A percentile compares a stretch with the other conserved stretches of the same genome.
These are phyloP conservation scores for Athene cunicularia DNA, from an alignment of 2,113 vertebrate genomes.

Conservation along the genomic window DNA sequence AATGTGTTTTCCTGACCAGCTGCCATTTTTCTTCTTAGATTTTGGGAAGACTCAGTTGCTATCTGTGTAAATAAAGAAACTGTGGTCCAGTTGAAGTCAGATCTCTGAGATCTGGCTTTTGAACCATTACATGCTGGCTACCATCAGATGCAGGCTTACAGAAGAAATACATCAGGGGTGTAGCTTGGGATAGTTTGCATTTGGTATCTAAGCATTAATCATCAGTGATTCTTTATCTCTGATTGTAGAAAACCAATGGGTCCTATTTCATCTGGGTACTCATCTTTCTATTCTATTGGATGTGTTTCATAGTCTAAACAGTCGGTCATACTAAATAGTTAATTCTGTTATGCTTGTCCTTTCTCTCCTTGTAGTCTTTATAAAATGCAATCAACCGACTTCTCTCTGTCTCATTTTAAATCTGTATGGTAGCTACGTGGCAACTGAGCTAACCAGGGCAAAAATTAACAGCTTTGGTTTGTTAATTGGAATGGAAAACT, in stretches of 20 bases:
- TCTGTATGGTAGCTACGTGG: background rate
- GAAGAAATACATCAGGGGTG: background rate
- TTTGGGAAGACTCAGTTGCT: background rate
- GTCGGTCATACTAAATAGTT: background rate
- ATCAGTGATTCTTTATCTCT: background rate
- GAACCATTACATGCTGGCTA: background rate
- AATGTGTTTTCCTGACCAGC: background rate
- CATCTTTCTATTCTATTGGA: background rate
- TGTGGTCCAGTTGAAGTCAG: background rate
- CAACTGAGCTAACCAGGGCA: background rate
- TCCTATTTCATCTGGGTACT: background rate
- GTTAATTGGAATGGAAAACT: background rate
- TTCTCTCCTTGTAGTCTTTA: background rate
- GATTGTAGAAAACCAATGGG: rapidly evolving
- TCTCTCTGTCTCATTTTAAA: background rate
- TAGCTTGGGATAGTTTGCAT: background rate
- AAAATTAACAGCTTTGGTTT: background rate
- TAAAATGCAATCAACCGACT: background rate
- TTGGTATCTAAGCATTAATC: background rate
- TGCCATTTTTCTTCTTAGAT: background rate
- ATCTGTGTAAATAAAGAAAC: background rate
- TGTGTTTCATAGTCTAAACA: background rate
- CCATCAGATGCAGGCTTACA: background rate
- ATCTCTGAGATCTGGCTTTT: background rate
- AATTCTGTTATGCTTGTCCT: background rate